These are phyloP conservation scores for Sebastes kiyomatsui DNA, from an alignment of 2,797 vertebrate species.

Conservation along the genomic window DNA sequence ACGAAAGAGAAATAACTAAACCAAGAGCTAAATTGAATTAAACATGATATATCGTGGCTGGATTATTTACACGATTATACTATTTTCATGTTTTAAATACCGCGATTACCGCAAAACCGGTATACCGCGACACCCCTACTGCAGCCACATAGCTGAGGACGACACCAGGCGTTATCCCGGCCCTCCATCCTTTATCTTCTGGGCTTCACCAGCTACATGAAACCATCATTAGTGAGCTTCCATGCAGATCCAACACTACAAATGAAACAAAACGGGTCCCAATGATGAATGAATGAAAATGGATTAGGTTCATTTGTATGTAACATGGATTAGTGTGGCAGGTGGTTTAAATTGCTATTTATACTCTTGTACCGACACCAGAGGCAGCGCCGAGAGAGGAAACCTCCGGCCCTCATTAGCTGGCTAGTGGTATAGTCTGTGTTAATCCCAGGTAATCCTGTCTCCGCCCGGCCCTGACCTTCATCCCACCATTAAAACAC, in stretches of 20 bases:
- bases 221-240: conserved; percentile 14
- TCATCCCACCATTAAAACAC: conserved; percentile 17
- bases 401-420: conserved; percentile 62
- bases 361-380: conserved; percentile 24
- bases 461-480: conserved; percentile 51
- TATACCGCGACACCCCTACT: too few relatives aligned
- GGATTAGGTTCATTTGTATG: conserved; percentile 35
- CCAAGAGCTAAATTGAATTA: too few relatives aligned
- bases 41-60: too few relatives aligned
- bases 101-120: too few relatives aligned
- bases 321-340: conserved; percentile 41
- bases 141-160: not conserved
- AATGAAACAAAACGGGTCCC: not conserved
- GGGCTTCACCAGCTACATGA: not conserved
- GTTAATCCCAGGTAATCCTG: conserved; percentile 71
- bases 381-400: conserved; percentile 28
- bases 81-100: too few relatives aligned
- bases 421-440: conserved; percentile 43
- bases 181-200: not conserved
- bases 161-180: not conserved
- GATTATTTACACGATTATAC: too few relatives aligned
- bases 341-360: conserved; percentile 49
- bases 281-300: conserved; percentile 27
- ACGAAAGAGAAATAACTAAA: too few relatives aligned
- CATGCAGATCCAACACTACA: not conserved